Conservation (phyloP, 2,888 invertebrate species). For the Eupithecia insigniata region DNA sequence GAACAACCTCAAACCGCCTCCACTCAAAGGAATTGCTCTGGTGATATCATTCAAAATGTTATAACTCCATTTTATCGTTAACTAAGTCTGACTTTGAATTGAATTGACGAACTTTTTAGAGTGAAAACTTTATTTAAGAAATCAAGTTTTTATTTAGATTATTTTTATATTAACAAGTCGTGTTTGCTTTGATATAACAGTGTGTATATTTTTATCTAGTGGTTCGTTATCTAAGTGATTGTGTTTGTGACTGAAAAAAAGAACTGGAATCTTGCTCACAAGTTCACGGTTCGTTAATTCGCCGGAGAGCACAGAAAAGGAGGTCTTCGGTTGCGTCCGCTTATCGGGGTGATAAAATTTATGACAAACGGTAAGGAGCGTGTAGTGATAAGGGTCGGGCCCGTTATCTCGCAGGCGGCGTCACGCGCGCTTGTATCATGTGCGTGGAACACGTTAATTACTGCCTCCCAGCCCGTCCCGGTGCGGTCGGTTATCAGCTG, state of each 20-base stretch:
- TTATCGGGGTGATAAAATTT: slow-evolving; percentile 81
- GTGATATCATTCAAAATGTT: slow-evolving; percentile 62
- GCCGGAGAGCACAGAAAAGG: slow-evolving; percentile 67
- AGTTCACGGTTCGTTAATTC: slow-evolving; percentile 81
- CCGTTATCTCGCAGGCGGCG: slow-evolving; percentile 66
- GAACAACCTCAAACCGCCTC: slow-evolving; percentile 72
- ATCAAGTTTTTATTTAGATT: slow-evolving; percentile 12
- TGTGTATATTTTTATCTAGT: slow-evolving; percentile 49
- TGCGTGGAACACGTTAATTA: slow-evolving; percentile 62
- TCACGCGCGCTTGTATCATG: slow-evolving; percentile 50
- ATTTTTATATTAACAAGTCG: not conserved
- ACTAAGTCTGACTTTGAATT: slow-evolving; percentile 46
- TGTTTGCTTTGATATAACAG: not conserved
- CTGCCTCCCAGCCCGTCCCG: slow-evolving; percentile 48
- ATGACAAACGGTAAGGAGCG: slow-evolving; percentile 81
- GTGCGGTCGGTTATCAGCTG: slow-evolving; percentile 55
- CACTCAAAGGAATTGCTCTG: slow-evolving; percentile 71
- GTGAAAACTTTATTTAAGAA: slow-evolving; percentile 58
- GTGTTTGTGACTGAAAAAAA: slow-evolving; percentile 76
- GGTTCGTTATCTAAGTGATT: slow-evolving; percentile 64
- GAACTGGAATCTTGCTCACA: slow-evolving; percentile 68
- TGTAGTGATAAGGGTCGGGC: slow-evolving; percentile 77
- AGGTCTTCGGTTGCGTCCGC: slow-evolving; percentile 71
- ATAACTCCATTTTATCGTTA: slow-evolving; percentile 48
- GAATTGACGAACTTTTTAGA: slow-evolving; percentile 46